Evolutionary conservation across 2,113 vertebrate genomes (phyloP).

Genomic region (Upupa epops): DNA sequence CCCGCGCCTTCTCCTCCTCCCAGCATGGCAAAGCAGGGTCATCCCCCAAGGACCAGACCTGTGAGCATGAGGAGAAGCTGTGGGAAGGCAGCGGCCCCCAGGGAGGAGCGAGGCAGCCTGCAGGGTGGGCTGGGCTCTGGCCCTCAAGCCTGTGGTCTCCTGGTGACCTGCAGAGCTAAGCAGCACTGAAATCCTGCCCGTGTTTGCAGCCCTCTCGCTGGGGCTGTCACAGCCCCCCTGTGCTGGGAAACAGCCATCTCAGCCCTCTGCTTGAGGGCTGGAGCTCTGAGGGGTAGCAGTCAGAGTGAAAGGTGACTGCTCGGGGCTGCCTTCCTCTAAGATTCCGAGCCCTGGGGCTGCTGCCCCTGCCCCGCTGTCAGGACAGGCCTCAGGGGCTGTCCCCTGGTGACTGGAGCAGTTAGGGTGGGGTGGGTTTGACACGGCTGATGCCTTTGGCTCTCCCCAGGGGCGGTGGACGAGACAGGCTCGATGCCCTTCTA

Average conservation of each 20-base stretch:
- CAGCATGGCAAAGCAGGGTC: fast-evolving
- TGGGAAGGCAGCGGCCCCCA: background rate
- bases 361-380: background rate
- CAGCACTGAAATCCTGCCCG: background rate
- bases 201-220: background rate
- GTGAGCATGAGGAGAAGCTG: background rate
- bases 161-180: background rate
- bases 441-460: fast-evolving
- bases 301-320: background rate
- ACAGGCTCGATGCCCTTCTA: conserved; percentile 92
- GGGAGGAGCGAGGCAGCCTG: fast-evolving
- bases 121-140: background rate
- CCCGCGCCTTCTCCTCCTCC: fast-evolving
- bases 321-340: background rate
- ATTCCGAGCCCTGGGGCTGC: background rate
- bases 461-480: conserved; percentile 92
- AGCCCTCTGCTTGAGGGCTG: too few relatives aligned
- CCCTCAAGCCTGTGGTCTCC: background rate
- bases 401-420: too few relatives aligned
- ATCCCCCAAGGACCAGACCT: fast-evolving
- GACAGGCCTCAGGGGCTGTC: background rate
- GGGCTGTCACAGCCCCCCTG: too few relatives aligned
- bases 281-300: too few relatives aligned
- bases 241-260: too few relatives aligned
- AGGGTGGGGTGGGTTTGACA: background rate